A percentile compares a stretch with the other conserved stretches of the same genome.
phyloP scores from a whole-genome alignment of 1,140 invertebrate genomes.

The Ephestia elutella region DNA sequence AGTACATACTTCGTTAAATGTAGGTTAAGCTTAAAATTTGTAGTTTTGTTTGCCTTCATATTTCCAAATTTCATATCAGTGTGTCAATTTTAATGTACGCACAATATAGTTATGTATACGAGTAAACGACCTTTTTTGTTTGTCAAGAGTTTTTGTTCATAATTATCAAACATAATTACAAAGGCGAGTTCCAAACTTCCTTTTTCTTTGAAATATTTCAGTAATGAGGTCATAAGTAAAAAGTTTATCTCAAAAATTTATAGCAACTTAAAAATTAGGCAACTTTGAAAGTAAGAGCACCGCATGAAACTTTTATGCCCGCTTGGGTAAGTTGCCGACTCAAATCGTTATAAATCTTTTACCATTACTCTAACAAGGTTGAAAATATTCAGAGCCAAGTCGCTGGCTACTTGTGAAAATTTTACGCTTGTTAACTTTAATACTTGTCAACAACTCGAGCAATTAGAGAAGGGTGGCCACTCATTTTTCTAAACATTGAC shows the following conservation, averaged over 20 bases:
- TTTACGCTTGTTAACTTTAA: constrained; percentile 25
- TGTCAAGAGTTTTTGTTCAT: constrained; percentile 10
- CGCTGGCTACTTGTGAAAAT: constrained; percentile 18
- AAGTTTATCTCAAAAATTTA: constrained; percentile 29
- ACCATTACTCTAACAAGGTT: constrained; percentile 26
- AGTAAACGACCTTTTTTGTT: too few relatives aligned
- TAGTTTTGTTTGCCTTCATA: too few relatives aligned
- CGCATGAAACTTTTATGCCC: constrained; percentile 31
- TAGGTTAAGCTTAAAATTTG: too few relatives aligned
- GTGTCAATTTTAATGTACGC: too few relatives aligned
- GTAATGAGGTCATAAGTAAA: constrained; percentile 25
- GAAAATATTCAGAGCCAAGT: constrained; percentile 26
- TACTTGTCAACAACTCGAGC: constrained; percentile 1
- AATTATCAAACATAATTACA: constrained; percentile 3
- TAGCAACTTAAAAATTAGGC: constrained; percentile 31
- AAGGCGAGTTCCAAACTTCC: not conserved
- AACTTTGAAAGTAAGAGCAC: constrained; percentile 28
- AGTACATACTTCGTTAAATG: too few relatives aligned
- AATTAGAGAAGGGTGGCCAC: not conserved
- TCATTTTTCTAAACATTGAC: not conserved
- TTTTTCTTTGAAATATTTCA: constrained; percentile 10
- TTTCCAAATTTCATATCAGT: too few relatives aligned
- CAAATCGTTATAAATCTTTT: constrained; percentile 37
- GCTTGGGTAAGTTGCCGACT: constrained; percentile 24
- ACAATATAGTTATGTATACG: too few relatives aligned